phyloP scores from a whole-genome alignment of 2,113 vertebrate genomes.

The Osmerus eperlanus region DNA sequence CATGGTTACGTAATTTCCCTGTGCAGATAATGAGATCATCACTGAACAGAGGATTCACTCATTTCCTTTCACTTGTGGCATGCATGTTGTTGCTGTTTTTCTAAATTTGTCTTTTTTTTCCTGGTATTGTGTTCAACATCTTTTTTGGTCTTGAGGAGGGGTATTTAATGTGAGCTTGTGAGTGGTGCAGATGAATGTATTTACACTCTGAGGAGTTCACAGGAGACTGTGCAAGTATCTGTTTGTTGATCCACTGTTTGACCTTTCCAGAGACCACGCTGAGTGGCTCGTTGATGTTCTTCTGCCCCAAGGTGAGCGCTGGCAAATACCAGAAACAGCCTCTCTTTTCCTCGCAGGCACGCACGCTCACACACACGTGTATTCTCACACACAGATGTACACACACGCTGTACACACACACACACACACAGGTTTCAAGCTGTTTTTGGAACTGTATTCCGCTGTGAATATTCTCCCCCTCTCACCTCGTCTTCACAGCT shows the following conservation, averaged over 20 bases:
- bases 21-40: constrained; percentile 56
- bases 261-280: constrained; percentile 84
- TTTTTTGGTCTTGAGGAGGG: not conserved
- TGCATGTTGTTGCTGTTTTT: no score
- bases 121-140: not conserved
- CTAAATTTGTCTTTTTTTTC: no score
- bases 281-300: constrained; percentile 99
- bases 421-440: no score
- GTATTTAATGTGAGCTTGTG: not conserved
- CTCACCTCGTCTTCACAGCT: constrained; percentile 84
- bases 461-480: constrained; percentile 50
- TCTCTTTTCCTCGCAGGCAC: not conserved
- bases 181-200: not conserved
- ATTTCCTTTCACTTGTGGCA: constrained; percentile 23
- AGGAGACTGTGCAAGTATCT: not conserved
- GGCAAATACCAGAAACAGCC: constrained; percentile 19
- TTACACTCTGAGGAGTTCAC: not conserved
- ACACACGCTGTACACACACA: no score
- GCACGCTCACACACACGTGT: constrained; percentile 7
- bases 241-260: constrained; percentile 28
- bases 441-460: not conserved
- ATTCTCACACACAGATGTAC: no score
- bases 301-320: constrained; percentile 92
- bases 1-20: constrained; percentile 59
- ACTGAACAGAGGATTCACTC: constrained; percentile 43